Base-by-base conservation (phyloP, 2,888 invertebrate species). In the Tubulanus polymorphus region DNA sequence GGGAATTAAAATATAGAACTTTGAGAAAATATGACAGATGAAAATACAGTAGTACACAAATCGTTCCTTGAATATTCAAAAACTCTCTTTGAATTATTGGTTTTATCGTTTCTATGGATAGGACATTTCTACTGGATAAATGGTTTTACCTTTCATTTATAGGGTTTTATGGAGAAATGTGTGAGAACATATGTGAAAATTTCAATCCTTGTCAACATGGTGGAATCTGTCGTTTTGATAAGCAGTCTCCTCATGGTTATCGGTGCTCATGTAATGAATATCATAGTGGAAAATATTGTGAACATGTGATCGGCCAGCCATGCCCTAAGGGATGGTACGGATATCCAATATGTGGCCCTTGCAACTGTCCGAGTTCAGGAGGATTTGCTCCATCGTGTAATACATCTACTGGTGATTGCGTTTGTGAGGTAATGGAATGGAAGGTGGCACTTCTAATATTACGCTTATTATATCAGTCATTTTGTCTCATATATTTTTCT, bases 291-390 rank as follows among this genome's bases (percentile, higher is more conserved):
- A 61, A 62, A 25, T 79, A 82, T 64, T 83, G 83, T 68, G 78
- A 81, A 57, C 65, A 74, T 25, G 57, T 62, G 27, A 56, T 67
- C n/a, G 62, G 64, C 25, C 64, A 62, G 12, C 64, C 68, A 3
- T 97, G 96, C 67, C 93, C 95, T 0, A 86, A 91, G 0, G 90
- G 91, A 20, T 97, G 93, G 94, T 95, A 93, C 93, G 94, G 94
- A 0, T 86, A 86, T 63, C 89, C 88, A 0, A 89, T 92, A 3
- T 96, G 96, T 80, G 96, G 95, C 0, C 96, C 96, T 0, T 97
- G 96, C 74, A 85, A 87, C 57, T 97, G 96, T 75, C 88, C 89
- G 67, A 83, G 86, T 0, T 84, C 86, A 18, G 85, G 86, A 54
- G 95, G 95, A 0, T 92, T 91, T 75, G 90, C 93, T 75, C 90